These are phyloP conservation scores for Hafferia zeledoni DNA, from an alignment of 2,797 vertebrate genomes.

Conservation along the genomic window DNA sequence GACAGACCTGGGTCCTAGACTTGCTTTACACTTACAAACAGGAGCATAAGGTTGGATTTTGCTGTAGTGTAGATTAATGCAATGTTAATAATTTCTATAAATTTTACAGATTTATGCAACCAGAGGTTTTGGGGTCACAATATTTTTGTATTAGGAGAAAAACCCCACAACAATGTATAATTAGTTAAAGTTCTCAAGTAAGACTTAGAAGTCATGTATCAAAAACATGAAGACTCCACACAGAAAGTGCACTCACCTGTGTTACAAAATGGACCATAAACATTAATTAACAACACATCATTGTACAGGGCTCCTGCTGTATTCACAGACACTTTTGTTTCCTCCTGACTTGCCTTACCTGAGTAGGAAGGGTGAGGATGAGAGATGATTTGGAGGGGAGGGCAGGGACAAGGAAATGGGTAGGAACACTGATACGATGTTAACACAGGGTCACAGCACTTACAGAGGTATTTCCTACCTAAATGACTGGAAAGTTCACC, in stretches of 20 bases:
- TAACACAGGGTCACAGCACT: slow-evolving; percentile 38
- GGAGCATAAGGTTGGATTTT: neutral
- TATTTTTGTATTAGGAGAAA: neutral
- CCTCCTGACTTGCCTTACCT: slow-evolving; percentile 44
- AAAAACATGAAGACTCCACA: slow-evolving; percentile 9
- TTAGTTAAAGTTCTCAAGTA: neutral
- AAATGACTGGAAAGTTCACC: slow-evolving; percentile 49
- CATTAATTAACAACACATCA: slow-evolving; percentile 27
- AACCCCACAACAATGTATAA: neutral
- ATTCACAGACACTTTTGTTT: neutral
- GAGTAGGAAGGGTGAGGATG: slow-evolving; percentile 34
- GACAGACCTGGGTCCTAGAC: neutral
- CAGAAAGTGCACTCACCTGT: slow-evolving; percentile 62
- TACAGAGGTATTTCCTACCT: neutral
- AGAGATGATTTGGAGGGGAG: slow-evolving; percentile 13
- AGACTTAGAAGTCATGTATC: neutral
- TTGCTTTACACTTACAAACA: neutral
- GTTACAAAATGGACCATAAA: neutral
- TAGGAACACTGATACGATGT: slow-evolving; percentile 52
- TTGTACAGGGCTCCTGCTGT: neutral
- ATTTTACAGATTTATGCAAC: neutral
- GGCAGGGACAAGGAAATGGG: slow-evolving; percentile 13
- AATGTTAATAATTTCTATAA: neutral
- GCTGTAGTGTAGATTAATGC: neutral
- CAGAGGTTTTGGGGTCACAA: neutral